These are phyloP conservation scores for Tuberolachnus salignus DNA, from an alignment of 2,888 invertebrate species.

Conservation along the genomic window DNA sequence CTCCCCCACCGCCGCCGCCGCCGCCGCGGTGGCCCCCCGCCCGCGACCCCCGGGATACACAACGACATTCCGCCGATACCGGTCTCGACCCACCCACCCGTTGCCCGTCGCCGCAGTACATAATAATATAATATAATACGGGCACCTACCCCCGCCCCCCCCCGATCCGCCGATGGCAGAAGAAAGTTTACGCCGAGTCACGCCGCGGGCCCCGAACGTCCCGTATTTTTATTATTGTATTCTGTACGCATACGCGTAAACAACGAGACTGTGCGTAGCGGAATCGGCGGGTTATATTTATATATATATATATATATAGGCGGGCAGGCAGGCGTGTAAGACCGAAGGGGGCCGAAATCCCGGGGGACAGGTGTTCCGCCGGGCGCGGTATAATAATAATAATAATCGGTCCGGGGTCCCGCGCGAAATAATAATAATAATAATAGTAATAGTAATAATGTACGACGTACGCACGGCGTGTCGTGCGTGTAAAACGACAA, in stretches of 20 bases:
- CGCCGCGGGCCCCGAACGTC: not conserved
- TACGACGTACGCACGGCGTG: not conserved
- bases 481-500: too few relatives aligned
- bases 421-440: not conserved
- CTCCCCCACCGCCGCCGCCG: too few relatives aligned
- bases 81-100: too few relatives aligned
- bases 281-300: too few relatives aligned
- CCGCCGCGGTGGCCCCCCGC: too few relatives aligned
- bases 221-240: too few relatives aligned
- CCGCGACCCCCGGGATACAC: not conserved
- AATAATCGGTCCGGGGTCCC: not conserved
- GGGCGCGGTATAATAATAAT: not conserved
- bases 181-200: conserved; percentile 43
- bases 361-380: conserved; percentile 28
- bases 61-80: conserved; percentile 32
- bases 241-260: not conserved
- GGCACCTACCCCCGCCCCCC: too few relatives aligned
- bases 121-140: too few relatives aligned
- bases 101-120: too few relatives aligned
- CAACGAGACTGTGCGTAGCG: not conserved
- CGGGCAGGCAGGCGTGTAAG: not conserved
- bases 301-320: not conserved
- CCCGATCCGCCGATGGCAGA: too few relatives aligned
- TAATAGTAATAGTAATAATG: too few relatives aligned
- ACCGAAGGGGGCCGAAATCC: conserved; percentile 31